Base-by-base conservation (phyloP, 2,113 vertebrate species). In the Falcunculus frontatus region DNA sequence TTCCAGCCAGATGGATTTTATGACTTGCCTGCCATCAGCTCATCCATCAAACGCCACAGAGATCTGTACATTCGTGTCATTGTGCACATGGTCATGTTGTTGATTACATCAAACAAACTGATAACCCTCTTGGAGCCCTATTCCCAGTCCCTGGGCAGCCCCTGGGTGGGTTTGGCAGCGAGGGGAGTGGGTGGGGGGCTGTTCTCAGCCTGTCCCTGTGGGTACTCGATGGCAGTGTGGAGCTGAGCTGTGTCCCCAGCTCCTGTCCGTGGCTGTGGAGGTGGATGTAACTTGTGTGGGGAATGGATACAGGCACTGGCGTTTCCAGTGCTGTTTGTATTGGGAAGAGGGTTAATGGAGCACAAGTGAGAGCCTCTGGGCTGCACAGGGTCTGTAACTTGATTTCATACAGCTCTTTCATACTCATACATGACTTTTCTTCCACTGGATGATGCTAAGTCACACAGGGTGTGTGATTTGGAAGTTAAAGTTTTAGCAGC, bases 1-100 rank as follows among this genome's bases (percentile, higher is more conserved):
- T 94, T 76, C 84, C 73, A 90, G 46, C 39, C 96, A 97, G 90
- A 93, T 94, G 96, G 94, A 90, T 96, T 95, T 74, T 84, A 19
- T 95, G 91, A 77, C 84, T 64, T 2, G 18, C 70, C 84, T 87
- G 89, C 81, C 88, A 83, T 95, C 94, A 95, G 87, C 89, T 95
- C 89, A 94, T 96, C 93, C 74, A 52, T 96, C 94, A 97, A 53
- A 59, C 78, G 75, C 44, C 0, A 0, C 92, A 63, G 84, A 82
- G 93, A 62, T 87, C 80, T 91, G 55, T 72, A 27, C 1, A 0
- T 60, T 91, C 5, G 12, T 91, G 90, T 39, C 47, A 77, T 63
- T 1, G 57, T 62, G 56, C 70, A 42, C 84, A 17, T 79, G 50
- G 70, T 67, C 35, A 6, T 63, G 72, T 60, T 88, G 82, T 32